Evolutionary conservation across 35 echinoderm and acorn worm genomes (phyloP).

Genomic region (Stichopus chloronotus): DNA sequence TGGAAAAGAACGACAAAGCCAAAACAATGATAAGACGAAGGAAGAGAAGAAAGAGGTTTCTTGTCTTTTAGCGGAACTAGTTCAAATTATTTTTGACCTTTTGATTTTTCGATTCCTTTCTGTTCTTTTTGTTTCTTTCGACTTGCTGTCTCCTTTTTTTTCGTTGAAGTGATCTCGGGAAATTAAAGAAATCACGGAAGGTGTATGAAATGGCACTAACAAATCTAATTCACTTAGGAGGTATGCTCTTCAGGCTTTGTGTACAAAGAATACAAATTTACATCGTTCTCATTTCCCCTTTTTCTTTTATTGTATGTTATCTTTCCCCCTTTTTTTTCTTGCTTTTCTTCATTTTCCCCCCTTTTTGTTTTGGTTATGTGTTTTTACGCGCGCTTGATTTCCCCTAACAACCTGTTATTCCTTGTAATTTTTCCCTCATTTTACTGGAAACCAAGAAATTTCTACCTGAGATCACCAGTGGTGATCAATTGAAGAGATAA

Average conservation of each 20-base stretch:
- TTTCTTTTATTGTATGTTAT: too few species aligned
- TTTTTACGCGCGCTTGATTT: constrained; percentile 29
- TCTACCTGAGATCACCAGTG: constrained; percentile 15
- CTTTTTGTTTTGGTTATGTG: background rate
- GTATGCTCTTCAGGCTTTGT: too few species aligned
- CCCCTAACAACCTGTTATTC: constrained; percentile 49
- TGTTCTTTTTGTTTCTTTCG: background rate
- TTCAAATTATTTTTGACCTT: background rate
- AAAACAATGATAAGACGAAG: too few species aligned
- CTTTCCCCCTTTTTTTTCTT: background rate
- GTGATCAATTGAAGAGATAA: constrained; percentile 25
- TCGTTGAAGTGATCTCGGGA: too few species aligned
- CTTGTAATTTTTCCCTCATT: constrained; percentile 39
- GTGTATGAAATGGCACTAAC: too few species aligned
- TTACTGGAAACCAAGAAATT: constrained; percentile 8
- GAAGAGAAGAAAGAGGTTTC: too few species aligned
- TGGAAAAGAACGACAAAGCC: background rate
- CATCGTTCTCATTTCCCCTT: too few species aligned
- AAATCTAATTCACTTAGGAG: too few species aligned
- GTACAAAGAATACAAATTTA: too few species aligned
- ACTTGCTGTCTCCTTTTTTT: too few species aligned
- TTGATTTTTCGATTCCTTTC: background rate
- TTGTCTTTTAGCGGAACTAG: too few species aligned
- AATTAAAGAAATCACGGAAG: too few species aligned
- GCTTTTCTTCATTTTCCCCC: background rate